Evolutionary conservation across 2,113 vertebrate genomes (phyloP).

Genomic region (Chloropsis hardwickii): DNA sequence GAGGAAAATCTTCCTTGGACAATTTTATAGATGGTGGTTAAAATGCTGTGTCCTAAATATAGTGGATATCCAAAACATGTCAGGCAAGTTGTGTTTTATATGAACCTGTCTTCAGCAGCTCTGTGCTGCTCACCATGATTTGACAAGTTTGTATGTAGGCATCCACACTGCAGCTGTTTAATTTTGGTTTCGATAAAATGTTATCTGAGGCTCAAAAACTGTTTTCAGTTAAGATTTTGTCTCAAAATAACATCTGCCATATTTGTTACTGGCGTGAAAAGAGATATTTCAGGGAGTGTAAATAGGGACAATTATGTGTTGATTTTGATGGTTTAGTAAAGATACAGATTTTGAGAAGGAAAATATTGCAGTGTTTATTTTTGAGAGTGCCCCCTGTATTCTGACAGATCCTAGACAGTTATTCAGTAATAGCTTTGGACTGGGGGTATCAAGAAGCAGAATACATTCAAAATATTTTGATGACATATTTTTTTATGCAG

Average conservation of each 20-base stretch:
- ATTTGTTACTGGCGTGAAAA: neutral
- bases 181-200: neutral
- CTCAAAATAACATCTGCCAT: conserved; percentile 17
- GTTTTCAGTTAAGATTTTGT: neutral
- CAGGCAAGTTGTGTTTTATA: neutral
- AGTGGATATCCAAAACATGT: neutral
- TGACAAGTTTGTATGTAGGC: neutral
- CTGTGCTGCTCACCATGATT: neutral
- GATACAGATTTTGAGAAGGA: neutral
- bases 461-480: neutral
- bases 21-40: neutral
- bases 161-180: neutral
- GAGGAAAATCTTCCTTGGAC: neutral
- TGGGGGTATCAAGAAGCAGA: neutral
- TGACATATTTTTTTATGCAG: neutral
- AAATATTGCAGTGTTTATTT: neutral
- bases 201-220: neutral
- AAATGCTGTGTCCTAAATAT: neutral
- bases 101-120: neutral
- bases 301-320: neutral
- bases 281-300: neutral
- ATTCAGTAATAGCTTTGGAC: neutral
- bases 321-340: neutral
- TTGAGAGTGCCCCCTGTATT: neutral
- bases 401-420: neutral